Evolutionary conservation across 2,113 vertebrate genomes (phyloP).

Genomic region (Rallus limicola): DNA sequence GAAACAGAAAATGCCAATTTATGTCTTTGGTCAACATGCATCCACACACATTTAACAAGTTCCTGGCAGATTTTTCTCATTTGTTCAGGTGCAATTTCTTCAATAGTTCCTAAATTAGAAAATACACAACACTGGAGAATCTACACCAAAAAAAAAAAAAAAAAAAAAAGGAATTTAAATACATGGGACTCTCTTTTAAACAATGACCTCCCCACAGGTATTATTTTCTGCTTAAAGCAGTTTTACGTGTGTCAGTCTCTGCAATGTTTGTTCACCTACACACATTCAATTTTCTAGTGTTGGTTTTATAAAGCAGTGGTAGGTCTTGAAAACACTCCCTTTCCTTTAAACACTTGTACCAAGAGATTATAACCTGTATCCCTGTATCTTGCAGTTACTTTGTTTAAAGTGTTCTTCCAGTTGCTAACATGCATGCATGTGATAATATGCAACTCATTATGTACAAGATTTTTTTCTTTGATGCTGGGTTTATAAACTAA

Average conservation of each 20-base stretch:
- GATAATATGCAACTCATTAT: background rate
- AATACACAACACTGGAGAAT: background rate
- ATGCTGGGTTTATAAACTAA: background rate
- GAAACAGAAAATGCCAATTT: background rate
- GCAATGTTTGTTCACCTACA: background rate
- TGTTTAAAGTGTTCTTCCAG: background rate
- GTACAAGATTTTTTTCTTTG: background rate
- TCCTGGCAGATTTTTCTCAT: background rate
- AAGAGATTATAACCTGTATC: background rate
- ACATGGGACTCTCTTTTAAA: background rate
- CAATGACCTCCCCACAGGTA: background rate
- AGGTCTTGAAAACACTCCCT: background rate
- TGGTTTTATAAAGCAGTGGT: background rate
- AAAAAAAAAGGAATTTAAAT: background rate
- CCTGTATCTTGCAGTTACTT: background rate
- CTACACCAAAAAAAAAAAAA: background rate
- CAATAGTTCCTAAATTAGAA: background rate
- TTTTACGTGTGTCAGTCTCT: background rate
- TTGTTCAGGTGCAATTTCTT: background rate
- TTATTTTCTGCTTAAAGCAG: background rate
- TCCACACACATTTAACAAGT: rapidly evolving
- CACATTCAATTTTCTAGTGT: background rate
- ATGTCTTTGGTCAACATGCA: background rate
- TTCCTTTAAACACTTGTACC: background rate
- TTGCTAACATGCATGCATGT: background rate